These are phyloP conservation scores for Callipepla squamata DNA, from an alignment of 2,113 vertebrate genomes.

Conservation along the genomic window DNA sequence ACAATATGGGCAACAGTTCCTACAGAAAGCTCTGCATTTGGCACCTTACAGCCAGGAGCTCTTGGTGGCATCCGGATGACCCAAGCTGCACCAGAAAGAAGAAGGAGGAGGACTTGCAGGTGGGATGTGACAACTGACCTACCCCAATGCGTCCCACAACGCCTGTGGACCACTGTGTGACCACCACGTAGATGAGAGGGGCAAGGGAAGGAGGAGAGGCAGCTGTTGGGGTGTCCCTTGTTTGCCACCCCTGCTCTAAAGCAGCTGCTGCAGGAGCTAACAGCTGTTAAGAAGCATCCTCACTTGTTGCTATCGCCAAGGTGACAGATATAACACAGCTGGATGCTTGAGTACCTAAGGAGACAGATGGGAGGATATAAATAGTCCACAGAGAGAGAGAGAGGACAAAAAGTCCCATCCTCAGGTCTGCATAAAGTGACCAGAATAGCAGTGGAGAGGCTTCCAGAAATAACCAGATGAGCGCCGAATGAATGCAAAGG, in stretches of 20 bases:
- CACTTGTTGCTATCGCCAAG: constrained; percentile 40
- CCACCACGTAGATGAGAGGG: background rate
- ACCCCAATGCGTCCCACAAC: background rate
- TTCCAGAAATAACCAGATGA: constrained; percentile 48
- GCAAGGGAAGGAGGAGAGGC: background rate
- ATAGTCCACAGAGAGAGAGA: constrained; percentile 21
- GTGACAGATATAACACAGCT: constrained; percentile 47
- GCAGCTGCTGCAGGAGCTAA: background rate
- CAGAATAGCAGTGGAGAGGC: constrained; percentile 3
- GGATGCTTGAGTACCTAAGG: constrained; percentile 14
- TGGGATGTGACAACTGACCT: background rate
- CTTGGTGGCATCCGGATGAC: background rate
- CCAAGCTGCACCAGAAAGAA: background rate
- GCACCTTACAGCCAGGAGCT: background rate
- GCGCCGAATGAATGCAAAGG: background rate
- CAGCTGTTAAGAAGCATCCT: constrained; percentile 14
- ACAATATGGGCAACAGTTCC: constrained; percentile 2
- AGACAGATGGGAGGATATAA: constrained; percentile 55
- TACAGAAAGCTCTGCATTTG: background rate
- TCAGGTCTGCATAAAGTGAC: background rate
- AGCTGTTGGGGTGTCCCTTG: background rate
- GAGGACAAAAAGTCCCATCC: constrained; percentile 47
- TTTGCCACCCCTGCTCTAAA: background rate
- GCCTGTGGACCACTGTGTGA: background rate
- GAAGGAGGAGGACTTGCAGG: background rate